Base-by-base conservation (phyloP, 2,113 vertebrate genomes). In the Nanorana parkeri region DNA sequence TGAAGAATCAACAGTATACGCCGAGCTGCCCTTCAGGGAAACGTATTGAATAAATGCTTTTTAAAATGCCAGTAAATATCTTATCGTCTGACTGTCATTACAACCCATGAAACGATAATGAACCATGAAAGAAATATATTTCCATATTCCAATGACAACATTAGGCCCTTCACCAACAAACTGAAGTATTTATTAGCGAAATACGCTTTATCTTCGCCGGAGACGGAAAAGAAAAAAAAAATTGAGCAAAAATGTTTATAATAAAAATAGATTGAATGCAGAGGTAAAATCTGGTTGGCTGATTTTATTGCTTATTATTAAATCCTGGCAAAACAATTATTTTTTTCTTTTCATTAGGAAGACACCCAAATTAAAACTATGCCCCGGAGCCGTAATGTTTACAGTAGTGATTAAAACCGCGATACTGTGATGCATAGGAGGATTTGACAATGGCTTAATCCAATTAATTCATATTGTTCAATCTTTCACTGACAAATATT, bases 271-370 rank as follows among this genome's bases (percentile, higher is more conserved):
- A 95, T 93, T 94, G 94, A 96, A 93, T 91, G 88, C 91, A 87
- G 92, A 94, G 93, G 94, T 94, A 93, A 94, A 96, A 95, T 94
- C 93, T 96, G 95, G 95, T 96, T 97, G 94, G 96, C 93, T 97
- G 96, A 88, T 93, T 96, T 97, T 97, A 97, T 97, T 97, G 96
- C 94, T 94, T 96, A 94, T 98, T 98, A 97, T 99, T 98, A 97
- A 95, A 97, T 97, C 94, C 93, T 94, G 92, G 94, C 93, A 95
- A 97, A 97, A 97, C 96, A 97, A 97, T 97, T 96, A 95, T 83
- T 94, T 94, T 77, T 93, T 93, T 93, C 92, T 94, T 97, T 97
- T 96, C 95, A 95, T 96, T 96, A 95, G 94, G 91, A 95, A 95
- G 93, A 95, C 94, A 96, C 94, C 96, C 93, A 95, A 97, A 98